Conservation (phyloP, 1,140 invertebrate species). For the Solenopsis fugax region DNA sequence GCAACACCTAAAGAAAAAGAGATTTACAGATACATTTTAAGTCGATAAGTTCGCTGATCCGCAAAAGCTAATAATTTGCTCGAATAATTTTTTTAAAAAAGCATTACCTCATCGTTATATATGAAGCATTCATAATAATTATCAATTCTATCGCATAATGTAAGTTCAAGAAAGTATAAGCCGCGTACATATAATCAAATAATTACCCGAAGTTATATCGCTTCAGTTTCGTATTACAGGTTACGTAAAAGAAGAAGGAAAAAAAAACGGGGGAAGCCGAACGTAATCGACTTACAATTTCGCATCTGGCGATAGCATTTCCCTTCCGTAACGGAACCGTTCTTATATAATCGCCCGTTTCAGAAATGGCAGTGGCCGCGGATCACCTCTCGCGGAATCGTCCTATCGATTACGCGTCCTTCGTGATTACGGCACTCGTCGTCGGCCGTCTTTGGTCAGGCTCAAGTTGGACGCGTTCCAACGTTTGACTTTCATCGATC, state of each 20-base stretch:
- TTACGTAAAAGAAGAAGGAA: slow-evolving; percentile 23
- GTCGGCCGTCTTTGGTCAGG: not conserved
- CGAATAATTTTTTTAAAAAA: not conserved
- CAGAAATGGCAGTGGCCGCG: not conserved
- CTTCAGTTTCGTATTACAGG: slow-evolving; percentile 9
- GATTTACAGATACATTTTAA: not conserved
- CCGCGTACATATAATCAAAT: slow-evolving; percentile 36
- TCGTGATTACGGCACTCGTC: slow-evolving; percentile 54
- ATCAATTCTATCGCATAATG: not conserved
- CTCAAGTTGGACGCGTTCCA: slow-evolving; percentile 69
- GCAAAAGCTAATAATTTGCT: not conserved
- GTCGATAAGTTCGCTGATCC: not conserved
- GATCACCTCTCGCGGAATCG: slow-evolving; percentile 13
- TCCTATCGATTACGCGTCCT: slow-evolving; percentile 58
- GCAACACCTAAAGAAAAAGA: too few relatives aligned
- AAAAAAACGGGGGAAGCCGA: not conserved
- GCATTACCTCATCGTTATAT: not conserved
- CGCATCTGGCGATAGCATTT: slow-evolving; percentile 34
- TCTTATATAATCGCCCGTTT: slow-evolving; percentile 52
- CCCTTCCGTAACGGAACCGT: slow-evolving; percentile 65
- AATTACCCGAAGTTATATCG: slow-evolving; percentile 24
- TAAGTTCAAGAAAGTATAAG: not conserved
- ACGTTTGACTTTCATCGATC: slow-evolving; percentile 72
- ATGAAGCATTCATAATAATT: not conserved
- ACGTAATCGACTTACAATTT: slow-evolving; percentile 39